Conservation (phyloP, 2,113 vertebrate species). For the Epinephelus cyanopodus region DNA sequence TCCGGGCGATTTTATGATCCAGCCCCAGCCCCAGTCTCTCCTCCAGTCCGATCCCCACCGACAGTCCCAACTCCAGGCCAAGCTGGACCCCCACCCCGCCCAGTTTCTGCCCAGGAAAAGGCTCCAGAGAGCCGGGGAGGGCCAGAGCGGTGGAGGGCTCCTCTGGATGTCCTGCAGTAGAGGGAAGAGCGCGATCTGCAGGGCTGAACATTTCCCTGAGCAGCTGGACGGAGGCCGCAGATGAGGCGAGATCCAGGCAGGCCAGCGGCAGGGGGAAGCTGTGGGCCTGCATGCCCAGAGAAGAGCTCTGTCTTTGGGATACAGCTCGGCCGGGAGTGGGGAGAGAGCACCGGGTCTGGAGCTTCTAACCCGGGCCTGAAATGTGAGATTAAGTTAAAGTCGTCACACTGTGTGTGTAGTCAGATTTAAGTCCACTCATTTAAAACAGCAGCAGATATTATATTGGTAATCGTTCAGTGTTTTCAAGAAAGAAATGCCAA, state of each 20-base stretch:
- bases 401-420: too few species aligned
- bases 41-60: constrained; percentile 63
- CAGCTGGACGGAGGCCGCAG: constrained; percentile 58
- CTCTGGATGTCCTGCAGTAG: background rate
- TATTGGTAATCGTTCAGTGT: too few species aligned
- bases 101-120: background rate
- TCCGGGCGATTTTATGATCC: constrained; percentile 45
- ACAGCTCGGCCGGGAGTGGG: constrained; percentile 36
- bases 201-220: constrained; percentile 52
- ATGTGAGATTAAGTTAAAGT: background rate
- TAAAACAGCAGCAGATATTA: too few species aligned
- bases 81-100: constrained; percentile 20
- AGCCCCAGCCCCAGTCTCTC: constrained; percentile 60
- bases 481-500: too few species aligned
- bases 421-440: too few species aligned
- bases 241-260: constrained; percentile 71
- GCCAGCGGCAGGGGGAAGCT: constrained; percentile 51
- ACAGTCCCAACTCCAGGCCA: constrained; percentile 47
- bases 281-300: constrained; percentile 23
- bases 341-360: constrained; percentile 56
- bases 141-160: constrained; percentile 38
- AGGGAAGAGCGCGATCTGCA: background rate
- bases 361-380: constrained; percentile 63
- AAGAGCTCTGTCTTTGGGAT: constrained; percentile 34
- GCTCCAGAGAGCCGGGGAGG: constrained; percentile 33